Evolutionary conservation across 2,113 vertebrate species (phyloP).

Genomic region (Solea solea): DNA sequence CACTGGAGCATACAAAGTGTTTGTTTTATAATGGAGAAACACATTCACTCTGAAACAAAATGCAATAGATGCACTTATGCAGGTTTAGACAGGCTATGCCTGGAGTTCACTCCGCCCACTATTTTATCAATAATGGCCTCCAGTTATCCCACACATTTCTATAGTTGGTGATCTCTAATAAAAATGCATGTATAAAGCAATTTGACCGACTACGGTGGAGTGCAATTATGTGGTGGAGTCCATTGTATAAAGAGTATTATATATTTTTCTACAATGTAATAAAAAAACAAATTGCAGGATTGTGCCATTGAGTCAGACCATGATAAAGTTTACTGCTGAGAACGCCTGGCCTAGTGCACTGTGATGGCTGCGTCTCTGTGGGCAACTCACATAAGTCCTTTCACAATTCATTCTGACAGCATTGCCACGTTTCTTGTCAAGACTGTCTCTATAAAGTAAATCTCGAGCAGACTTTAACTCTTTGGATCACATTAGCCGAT

Average conservation of each 20-base stretch:
- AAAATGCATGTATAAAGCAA: constrained; percentile 14
- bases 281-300: background rate
- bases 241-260: background rate
- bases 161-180: constrained; percentile 27
- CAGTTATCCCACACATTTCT: constrained; percentile 48
- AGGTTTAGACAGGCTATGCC: constrained; percentile 29
- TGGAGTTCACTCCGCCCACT: constrained; percentile 55
- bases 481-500: constrained; percentile 34
- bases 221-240: background rate
- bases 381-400: constrained; percentile 70
- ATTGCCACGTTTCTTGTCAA: constrained; percentile 82
- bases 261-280: background rate
- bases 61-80: constrained; percentile 19
- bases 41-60: constrained; percentile 18
- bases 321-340: constrained; percentile 81
- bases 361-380: constrained; percentile 80
- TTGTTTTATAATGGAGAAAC: constrained; percentile 23
- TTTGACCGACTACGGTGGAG: constrained; percentile 1
- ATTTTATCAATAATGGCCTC: constrained; percentile 58
- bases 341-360: constrained; percentile 51
- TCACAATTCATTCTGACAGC: constrained; percentile 81
- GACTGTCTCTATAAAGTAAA: constrained; percentile 74
- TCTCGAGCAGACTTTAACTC: constrained; percentile 64
- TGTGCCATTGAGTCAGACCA: constrained; percentile 25
- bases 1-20: background rate